Percentiles rank a stretch among this genome's conserved stretches.
Evolutionary conservation across 2,888 invertebrate species (phyloP).

Genomic region (Lumbricus terrestris): DNA sequence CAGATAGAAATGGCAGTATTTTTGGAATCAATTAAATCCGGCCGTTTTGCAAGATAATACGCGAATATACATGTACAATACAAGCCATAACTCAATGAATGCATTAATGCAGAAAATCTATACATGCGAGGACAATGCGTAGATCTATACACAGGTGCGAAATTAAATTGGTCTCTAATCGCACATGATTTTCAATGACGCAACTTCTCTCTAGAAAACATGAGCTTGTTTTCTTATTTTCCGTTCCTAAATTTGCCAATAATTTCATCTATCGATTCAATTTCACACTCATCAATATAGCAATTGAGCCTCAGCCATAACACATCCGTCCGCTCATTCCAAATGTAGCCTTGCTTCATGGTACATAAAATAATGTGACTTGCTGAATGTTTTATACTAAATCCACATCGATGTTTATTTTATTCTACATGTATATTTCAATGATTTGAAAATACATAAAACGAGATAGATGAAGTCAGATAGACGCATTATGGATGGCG

Average conservation of each 20-base stretch:
- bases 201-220: not conserved
- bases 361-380: not conserved
- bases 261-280: not conserved
- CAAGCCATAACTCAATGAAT: not conserved
- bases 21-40: no score
- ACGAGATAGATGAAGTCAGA: not conserved
- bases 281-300: not conserved
- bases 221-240: not conserved
- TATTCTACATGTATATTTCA: not conserved
- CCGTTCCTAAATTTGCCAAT: not conserved
- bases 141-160: no score
- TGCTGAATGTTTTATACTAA: not conserved
- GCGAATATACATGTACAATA: not conserved
- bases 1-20: no score
- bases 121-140: not conserved
- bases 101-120: not conserved
- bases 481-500: not conserved
- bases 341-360: not conserved
- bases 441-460: not conserved
- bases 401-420: no score
- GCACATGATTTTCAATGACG: no score
- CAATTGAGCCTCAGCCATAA: not conserved
- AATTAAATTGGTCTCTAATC: no score
- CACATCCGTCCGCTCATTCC: not conserved
- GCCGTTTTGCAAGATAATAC: no score